Evolutionary conservation across 2,888 invertebrate species (phyloP), one percentile per base, ranked within the genome.

Genomic region (Tetheella fluctuosa): DNA sequence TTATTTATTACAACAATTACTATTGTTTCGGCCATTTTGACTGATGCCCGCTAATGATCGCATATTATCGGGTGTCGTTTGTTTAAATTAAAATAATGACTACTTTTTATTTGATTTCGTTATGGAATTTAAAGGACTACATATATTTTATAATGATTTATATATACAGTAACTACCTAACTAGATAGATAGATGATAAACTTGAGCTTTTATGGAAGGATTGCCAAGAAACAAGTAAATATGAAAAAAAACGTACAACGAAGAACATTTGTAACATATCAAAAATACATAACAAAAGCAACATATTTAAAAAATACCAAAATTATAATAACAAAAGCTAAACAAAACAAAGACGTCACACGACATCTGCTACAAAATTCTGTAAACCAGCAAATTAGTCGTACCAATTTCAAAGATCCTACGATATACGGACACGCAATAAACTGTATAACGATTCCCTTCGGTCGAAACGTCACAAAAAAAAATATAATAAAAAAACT

Each of bases 381-480:
- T 80, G 84, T 48, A 48, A 20, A 10, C 17, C 17, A 48, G 84
- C 86, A 89, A 91, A 92, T 92, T 91, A 86, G 84, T 80, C 67
- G 70, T 69, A 75, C 85, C 80, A 83, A 83, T 69, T 76, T 71
- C 70, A 79, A 78, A 87, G 88, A 84, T 79, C 74, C 76, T 69
- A 80, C 81, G 81, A 81, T 78, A 77, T 64, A 74, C 78, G 77
- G 83, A 86, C 90, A 90, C 86, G 89, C 89, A 88, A 91, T 93
- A 92, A 93, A 92, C 87, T 86, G 84, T 85, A 83, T 90, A 91
- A 91, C 91, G 84, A 88, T 90, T 90, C 89, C 83, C 77, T 88
- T 72, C 81, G 76, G 75, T 76, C 72, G 17, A 34, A 55, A 34
- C 34, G 55, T 55, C 28, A 20, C 65, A 70, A 73, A 68, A 75